Conservation (phyloP, 2,797 vertebrate species). For the Acipenser ruthenus region DNA sequence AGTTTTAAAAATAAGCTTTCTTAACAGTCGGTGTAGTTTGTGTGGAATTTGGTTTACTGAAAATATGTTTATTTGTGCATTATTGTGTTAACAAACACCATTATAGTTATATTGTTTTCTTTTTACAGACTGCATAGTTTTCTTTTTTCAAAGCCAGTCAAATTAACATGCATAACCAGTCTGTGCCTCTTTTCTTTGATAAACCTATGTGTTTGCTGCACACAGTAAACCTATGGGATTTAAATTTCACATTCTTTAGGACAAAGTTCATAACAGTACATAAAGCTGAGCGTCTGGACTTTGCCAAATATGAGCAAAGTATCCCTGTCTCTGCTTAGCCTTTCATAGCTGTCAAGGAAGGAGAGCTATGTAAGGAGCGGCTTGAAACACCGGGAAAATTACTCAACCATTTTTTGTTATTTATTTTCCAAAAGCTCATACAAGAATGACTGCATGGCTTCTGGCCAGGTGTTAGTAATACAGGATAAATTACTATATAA, state of each 20-base stretch:
- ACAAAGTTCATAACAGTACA: constrained; percentile 17
- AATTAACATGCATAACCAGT: constrained; percentile 6
- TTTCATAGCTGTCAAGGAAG: constrained; percentile 4
- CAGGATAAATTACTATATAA: not conserved
- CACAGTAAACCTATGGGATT: constrained; percentile 9
- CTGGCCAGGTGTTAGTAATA: too few species aligned
- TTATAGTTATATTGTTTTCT: too few species aligned
- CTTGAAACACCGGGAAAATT: not conserved
- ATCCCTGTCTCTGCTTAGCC: constrained; percentile 9
- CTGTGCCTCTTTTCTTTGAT: constrained; percentile 4
- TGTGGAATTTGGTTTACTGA: too few species aligned
- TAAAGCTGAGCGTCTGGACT: constrained; percentile 13
- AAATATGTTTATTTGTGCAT: too few species aligned
- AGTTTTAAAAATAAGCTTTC: too few species aligned
- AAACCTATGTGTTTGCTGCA: constrained; percentile 3
- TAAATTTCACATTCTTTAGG: constrained; percentile 24
- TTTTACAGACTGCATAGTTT: too few species aligned
- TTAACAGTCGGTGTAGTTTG: too few species aligned
- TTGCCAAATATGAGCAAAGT: constrained; percentile 25
- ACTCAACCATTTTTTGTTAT: not conserved
- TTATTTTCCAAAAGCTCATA: not conserved
- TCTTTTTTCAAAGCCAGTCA: constrained; percentile 4
- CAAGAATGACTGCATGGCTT: not conserved
- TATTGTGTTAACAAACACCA: too few species aligned
- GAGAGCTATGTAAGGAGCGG: constrained; percentile 1